Percentiles rank a stretch among this genome's conserved stretches.
Conservation (phyloP, 2,888 invertebrate genomes). For the Trichogramma evanescens region DNA sequence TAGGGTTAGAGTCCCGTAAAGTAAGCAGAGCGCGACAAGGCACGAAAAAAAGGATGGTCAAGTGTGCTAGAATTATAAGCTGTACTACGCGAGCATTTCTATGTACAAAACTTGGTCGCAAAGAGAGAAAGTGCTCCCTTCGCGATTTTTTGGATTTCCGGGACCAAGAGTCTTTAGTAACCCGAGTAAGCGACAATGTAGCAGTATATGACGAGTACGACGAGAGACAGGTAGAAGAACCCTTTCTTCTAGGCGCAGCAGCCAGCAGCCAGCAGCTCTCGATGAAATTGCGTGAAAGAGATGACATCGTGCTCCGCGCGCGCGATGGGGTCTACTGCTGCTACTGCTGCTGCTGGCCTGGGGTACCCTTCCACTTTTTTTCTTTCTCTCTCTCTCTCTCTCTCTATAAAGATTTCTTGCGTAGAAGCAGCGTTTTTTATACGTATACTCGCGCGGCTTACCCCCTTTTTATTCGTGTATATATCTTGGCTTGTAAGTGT, state of each 20-base stretch:
- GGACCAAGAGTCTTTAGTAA: slow-evolving; percentile 40
- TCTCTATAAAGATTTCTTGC: slow-evolving; percentile 4
- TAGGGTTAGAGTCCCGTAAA: slow-evolving; percentile 27
- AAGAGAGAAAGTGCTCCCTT: slow-evolving; percentile 29
- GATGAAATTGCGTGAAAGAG: slow-evolving; percentile 39
- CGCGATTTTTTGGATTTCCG: slow-evolving; percentile 45
- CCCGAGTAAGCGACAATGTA: slow-evolving; percentile 40
- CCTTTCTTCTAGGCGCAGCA: background rate
- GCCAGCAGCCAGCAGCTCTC: slow-evolving; percentile 18
- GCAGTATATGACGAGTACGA: slow-evolving; percentile 10
- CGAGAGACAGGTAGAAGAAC: slow-evolving; percentile 2
- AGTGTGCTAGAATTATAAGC: slow-evolving; percentile 9
- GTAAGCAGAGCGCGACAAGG: slow-evolving; percentile 39
- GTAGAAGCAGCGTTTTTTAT: background rate
- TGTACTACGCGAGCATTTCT: no score
- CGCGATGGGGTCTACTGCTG: background rate
- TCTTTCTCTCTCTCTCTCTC: slow-evolving; percentile 2
- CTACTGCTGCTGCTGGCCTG: background rate
- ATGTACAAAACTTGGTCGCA: no score
- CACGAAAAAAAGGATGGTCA: slow-evolving; percentile 17
- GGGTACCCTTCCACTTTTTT: background rate
- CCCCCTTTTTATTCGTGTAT: background rate
- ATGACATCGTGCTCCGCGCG: slow-evolving; percentile 39
- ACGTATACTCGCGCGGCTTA: background rate
- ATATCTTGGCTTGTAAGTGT: slow-evolving; percentile 22